Conservation (phyloP, 23 tunicate species). For the Ascidia mentula region DNA sequence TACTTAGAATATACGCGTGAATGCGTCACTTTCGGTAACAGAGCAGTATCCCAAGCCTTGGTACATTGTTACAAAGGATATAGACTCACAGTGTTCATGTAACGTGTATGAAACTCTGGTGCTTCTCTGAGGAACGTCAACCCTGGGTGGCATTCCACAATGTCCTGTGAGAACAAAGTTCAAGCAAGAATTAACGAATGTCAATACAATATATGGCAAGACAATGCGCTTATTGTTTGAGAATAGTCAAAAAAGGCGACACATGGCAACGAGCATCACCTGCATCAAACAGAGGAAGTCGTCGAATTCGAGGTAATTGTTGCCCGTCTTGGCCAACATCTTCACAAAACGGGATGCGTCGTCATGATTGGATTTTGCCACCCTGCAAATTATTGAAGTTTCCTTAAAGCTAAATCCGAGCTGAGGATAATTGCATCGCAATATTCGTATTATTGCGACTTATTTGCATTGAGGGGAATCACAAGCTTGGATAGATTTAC, state of each 20-base stretch:
- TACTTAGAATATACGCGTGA: too few relatives aligned
- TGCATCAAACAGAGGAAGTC: conserved; percentile 69
- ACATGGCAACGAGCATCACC: conserved; percentile 13
- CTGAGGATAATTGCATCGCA: too few relatives aligned
- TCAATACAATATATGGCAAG: neutral
- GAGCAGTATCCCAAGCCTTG: too few relatives aligned
- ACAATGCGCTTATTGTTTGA: neutral
- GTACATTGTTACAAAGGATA: too few relatives aligned
- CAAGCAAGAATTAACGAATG: neutral
- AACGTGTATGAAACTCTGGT: conserved; percentile 96
- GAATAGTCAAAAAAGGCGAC: too few relatives aligned
- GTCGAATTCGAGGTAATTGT: conserved; percentile 66
- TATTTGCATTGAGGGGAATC: too few relatives aligned
- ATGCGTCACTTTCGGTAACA: too few relatives aligned
- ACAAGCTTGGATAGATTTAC: too few relatives aligned
- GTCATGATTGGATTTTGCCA: conserved; percentile 60
- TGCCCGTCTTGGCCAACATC: conserved; percentile 64
- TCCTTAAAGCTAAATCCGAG: too few relatives aligned
- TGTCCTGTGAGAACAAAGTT: conserved; percentile 50
- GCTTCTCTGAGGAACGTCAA: conserved; percentile 87
- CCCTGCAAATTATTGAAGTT: conserved; percentile 23
- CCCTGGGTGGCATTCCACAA: conserved; percentile 96
- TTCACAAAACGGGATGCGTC: conserved; percentile 73
- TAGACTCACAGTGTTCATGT: conserved; percentile 88
- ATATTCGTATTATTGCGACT: too few relatives aligned